Evolutionary conservation across 2,888 invertebrate species (phyloP).

Genomic region (Agrotis exclamationis): DNA sequence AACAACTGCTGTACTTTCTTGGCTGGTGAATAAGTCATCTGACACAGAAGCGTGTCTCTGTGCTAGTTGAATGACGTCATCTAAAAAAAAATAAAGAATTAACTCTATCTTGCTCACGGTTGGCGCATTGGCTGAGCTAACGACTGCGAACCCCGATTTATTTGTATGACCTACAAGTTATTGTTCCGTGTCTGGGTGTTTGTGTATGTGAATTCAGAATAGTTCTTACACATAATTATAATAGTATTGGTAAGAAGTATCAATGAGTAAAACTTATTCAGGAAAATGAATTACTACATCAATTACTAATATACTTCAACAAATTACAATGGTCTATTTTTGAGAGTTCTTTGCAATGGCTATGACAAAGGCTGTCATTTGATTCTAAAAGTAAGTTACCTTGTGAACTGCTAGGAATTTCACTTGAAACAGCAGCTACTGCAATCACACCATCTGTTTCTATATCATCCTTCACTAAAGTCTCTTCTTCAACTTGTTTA

Average conservation of each 20-base stretch:
- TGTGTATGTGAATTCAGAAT: too few relatives aligned
- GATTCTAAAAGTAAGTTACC: slow-evolving; percentile 66
- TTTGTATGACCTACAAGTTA: too few relatives aligned
- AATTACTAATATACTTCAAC: not conserved
- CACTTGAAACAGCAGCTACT: slow-evolving; percentile 39
- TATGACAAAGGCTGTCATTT: not conserved
- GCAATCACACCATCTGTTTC: slow-evolving; percentile 34
- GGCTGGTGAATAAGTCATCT: slow-evolving; percentile 81
- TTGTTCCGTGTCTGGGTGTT: too few relatives aligned
- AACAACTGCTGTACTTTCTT: slow-evolving; percentile 68
- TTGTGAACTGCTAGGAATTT: slow-evolving; percentile 73
- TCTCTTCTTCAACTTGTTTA: slow-evolving; percentile 29
- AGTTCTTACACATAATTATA: too few relatives aligned
- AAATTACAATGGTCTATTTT: not conserved
- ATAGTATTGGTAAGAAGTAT: too few relatives aligned
- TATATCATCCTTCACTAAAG: slow-evolving; percentile 14
- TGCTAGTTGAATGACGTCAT: slow-evolving; percentile 82
- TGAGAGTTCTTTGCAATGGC: not conserved
- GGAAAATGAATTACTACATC: not conserved
- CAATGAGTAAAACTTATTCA: too few relatives aligned
- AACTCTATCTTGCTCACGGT: not conserved
- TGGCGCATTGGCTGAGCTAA: too few relatives aligned
- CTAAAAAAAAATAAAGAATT: slow-evolving; percentile 69
- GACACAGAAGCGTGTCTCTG: slow-evolving; percentile 78
- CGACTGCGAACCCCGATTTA: too few relatives aligned